phyloP scores from a whole-genome alignment of 2,113 vertebrate genomes.

The Nannobrachium achirus region DNA sequence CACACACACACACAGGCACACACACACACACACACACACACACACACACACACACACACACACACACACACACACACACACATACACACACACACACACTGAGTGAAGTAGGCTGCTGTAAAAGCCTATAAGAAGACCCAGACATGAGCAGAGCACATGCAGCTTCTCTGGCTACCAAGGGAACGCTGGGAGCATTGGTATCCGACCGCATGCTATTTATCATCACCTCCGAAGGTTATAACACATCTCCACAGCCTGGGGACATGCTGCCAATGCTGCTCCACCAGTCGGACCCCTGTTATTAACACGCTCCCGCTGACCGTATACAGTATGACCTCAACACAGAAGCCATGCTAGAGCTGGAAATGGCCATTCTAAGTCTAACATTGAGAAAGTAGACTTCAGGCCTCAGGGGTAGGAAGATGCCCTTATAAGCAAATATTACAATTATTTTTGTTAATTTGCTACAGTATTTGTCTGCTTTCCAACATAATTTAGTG shows the following conservation, averaged over 20 bases:
- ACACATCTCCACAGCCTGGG: constrained; percentile 52
- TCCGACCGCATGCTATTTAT: constrained; percentile 62
- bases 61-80: too few relatives aligned
- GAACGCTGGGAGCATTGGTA: constrained; percentile 41
- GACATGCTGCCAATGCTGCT: constrained; percentile 57
- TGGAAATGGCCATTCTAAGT: constrained; percentile 26
- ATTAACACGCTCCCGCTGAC: constrained; percentile 66
- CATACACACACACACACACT: too few relatives aligned
- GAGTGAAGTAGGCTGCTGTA: neutral
- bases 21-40: too few relatives aligned
- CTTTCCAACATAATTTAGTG: too few relatives aligned
- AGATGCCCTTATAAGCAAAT: neutral
- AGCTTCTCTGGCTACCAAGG: constrained; percentile 44
- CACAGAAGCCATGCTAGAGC: constrained; percentile 18
- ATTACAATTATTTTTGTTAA: too few relatives aligned
- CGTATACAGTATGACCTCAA: constrained; percentile 58
- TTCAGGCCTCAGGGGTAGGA: neutral
- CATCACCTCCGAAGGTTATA: constrained; percentile 69
- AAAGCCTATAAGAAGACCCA: neutral
- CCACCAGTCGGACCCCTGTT: constrained; percentile 68
- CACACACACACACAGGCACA: too few relatives aligned
- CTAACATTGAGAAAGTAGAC: constrained; percentile 30
- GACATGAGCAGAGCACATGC: constrained; percentile 27
- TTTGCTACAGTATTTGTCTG: too few relatives aligned
- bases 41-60: too few relatives aligned